Evolutionary conservation across 2,888 invertebrate species (phyloP), one percentile per base, ranked within the genome.

Genomic region (Microplitis manilae): DNA sequence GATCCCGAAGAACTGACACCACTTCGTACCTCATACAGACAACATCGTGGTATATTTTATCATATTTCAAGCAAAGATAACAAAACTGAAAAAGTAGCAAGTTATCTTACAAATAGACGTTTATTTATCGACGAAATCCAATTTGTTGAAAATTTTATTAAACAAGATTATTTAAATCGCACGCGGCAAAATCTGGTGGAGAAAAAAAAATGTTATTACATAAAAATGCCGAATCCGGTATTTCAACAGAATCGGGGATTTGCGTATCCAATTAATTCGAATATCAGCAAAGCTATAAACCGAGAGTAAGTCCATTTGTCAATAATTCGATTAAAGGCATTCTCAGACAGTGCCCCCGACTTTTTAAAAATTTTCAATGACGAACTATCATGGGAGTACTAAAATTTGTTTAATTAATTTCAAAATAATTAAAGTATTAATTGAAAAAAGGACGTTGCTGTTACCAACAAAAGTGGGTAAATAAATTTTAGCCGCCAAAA

Each of bases 121-220:
- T 91, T 94, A 76, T 94, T 93, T 81, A 92, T 96, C 7, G 92
- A 94, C n/a, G 96, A 96, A 84, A 92, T 92, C 74, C 93, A 93
- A 0, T 93, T 93, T 0, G 92, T 95, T 6, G 93, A 94, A 83
- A 92, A 94, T 81, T 90, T 94, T 5, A 93, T 96, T 90, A 94
- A 94, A 82, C 88, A 91, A 1, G 94, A 96, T 85, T 96, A 96
- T 85, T 89, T 93, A 77, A 91, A 90, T 15, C 95, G 94, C 86
- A 92, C 93, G 0, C 84, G 91, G 40, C 90, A 92, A 80, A 91
- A 91, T 0, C 86, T 92, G 0, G 91, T 91, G 0, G 95, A 96
- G 85, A 90, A 91, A 9, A 89, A 93, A 0, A 92, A 95, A 73
- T 96, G 96, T 85, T 94, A 94, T 0, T 96, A 94, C 86, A 96